Evolutionary conservation across 2,888 invertebrate species (phyloP), one percentile per base, ranked within the genome.

Genomic region (Dryomyza anilis): DNA sequence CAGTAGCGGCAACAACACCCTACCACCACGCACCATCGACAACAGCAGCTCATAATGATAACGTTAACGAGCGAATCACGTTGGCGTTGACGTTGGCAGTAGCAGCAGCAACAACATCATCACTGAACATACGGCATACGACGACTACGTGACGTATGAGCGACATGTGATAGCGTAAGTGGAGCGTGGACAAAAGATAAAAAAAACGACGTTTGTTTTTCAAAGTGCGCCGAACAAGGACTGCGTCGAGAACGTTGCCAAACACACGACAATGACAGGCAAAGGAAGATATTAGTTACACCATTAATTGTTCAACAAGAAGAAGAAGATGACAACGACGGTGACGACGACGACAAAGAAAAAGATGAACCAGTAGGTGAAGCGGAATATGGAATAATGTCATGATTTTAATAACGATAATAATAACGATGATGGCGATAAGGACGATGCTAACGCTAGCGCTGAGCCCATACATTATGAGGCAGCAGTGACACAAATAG

Each of bases 261-360:
- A 4, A 50, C 50, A 50, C 4, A 50, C 10, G 50, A n/a, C n/a
- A 25, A 27, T 25, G 25, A 50, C 12, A n/a, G 33, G 30, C 55
- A 12, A 36, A 36, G 30, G 19, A 16, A 19, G 7, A 33, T 55
- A 55, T 27, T 30, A 55, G 55, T 55, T n/a, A 55, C 55, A 30
- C 33, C 16, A 55, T 55, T 55, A 55, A 55, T 55, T 36, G 55
- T 7, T 43, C 16, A 16, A n/a, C n/a, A n/a, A 39, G 39, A n/a
- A 39, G 16, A 48, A 33, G 23, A 23, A 55, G 19, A n/a, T 27
- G 50, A 25, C 39, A 39, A 39, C 12, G 39, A 39, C 14, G 39
- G 14, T 39, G 39, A 39, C 23, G 50, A 50, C 7, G 50, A 50
- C 25, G 50, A 14, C 25, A 50, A 21, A 50, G 8, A 50, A 2